These are phyloP conservation scores for Nibea albiflora DNA, from an alignment of 2,113 vertebrate species.

Conservation along the genomic window DNA sequence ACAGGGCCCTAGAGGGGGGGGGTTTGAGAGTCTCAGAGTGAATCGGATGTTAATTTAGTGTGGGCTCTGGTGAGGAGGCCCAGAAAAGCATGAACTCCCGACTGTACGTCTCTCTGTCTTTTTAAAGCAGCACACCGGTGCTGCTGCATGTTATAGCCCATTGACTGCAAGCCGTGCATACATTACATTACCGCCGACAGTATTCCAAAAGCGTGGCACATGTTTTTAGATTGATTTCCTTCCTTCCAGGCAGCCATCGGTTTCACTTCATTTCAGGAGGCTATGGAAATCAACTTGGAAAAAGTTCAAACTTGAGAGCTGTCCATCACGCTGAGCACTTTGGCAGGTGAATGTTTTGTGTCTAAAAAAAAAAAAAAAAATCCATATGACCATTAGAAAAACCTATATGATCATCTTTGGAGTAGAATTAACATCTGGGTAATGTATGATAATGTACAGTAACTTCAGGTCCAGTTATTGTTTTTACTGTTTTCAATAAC, in stretches of 20 bases:
- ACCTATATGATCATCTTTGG: background rate
- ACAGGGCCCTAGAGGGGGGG: slow-evolving; percentile 55
- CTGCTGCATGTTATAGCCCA: slow-evolving; percentile 7
- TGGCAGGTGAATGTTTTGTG: background rate
- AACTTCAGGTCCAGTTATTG: background rate
- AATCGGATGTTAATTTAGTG: slow-evolving; percentile 79
- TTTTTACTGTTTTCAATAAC: background rate
- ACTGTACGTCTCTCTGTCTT: slow-evolving; percentile 13
- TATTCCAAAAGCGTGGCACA: background rate
- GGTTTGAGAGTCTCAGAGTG: slow-evolving; percentile 57
- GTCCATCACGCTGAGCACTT: background rate
- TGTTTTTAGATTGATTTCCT: slow-evolving; percentile 16
- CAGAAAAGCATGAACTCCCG: slow-evolving; percentile 64
- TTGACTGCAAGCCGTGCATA: slow-evolving; percentile 8
- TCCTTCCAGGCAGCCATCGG: background rate
- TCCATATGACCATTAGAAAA: background rate
- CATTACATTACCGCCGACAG: slow-evolving; percentile 10
- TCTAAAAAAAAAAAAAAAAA: background rate
- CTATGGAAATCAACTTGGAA: background rate
- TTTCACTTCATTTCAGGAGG: slow-evolving; percentile 24
- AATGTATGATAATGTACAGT: background rate
- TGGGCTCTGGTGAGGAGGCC: slow-evolving; percentile 71
- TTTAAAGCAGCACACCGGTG: slow-evolving; percentile 10
- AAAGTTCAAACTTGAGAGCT: background rate
- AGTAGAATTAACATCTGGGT: too few species aligned